Conservation (phyloP, 2,113 vertebrate genomes). For the Dromas ardeola region DNA sequence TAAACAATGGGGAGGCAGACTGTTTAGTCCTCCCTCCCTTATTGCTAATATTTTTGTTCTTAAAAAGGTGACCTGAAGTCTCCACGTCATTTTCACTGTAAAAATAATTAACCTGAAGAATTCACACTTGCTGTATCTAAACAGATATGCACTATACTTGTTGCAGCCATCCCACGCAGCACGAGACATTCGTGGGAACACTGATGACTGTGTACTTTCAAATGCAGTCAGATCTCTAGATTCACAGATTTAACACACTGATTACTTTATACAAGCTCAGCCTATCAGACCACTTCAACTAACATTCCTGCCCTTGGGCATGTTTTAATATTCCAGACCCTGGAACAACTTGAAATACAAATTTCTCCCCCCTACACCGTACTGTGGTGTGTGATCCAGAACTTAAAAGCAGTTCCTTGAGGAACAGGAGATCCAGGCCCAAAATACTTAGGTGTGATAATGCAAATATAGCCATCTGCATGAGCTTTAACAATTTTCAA, state of each 20-base stretch:
- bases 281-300: not conserved
- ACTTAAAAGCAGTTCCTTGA: not conserved
- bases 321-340: not conserved
- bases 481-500: not conserved
- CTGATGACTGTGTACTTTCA: not conserved
- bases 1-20: not conserved
- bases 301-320: not conserved
- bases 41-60: not conserved
- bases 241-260: not conserved
- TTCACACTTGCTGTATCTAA: not conserved
- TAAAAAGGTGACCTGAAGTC: not conserved
- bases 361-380: not conserved
- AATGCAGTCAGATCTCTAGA: not conserved
- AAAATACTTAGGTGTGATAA: not conserved
- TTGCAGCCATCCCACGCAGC: not conserved
- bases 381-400: not conserved
- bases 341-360: not conserved
- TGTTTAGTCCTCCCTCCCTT: not conserved
- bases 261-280: not conserved
- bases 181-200: fast-evolving
- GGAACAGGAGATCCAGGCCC: not conserved
- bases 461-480: not conserved
- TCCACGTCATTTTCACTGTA: not conserved
- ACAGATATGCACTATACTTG: not conserved
- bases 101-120: not conserved